These are phyloP conservation scores for Falco novaeseelandiae DNA, from an alignment of 2,797 vertebrate species.

Conservation along the genomic window DNA sequence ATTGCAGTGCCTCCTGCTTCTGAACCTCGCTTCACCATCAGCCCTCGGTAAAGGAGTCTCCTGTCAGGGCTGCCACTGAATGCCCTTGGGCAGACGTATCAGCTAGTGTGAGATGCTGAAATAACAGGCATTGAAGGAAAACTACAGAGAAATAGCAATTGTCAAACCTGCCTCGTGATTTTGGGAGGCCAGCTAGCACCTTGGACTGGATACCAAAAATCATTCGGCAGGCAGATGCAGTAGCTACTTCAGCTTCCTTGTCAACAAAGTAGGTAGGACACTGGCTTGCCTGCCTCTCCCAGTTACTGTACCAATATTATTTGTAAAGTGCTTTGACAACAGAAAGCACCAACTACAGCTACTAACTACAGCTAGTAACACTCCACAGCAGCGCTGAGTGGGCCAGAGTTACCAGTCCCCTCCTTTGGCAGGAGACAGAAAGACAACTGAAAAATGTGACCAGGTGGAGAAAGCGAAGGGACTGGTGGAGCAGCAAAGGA, in stretches of 20 bases:
- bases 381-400: accelerated
- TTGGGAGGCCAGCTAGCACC: background rate
- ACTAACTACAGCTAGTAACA: background rate
- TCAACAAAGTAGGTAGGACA: background rate
- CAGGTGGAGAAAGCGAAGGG: background rate
- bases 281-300: background rate
- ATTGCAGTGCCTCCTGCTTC: background rate
- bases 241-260: background rate
- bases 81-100: background rate
- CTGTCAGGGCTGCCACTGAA: accelerated
- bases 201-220: background rate
- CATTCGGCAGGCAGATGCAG: background rate
- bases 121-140: background rate
- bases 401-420: accelerated
- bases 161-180: background rate
- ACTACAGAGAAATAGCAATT: background rate
- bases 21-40: accelerated
- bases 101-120: background rate
- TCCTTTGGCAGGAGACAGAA: background rate
- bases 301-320: background rate
- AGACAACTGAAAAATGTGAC: background rate
- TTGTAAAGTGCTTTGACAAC: background rate
- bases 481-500: background rate
- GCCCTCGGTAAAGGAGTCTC: background rate
- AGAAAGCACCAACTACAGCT: background rate